phyloP scores from a whole-genome alignment of 2,113 vertebrate species.

The Poeciliopsis retropinna region DNA sequence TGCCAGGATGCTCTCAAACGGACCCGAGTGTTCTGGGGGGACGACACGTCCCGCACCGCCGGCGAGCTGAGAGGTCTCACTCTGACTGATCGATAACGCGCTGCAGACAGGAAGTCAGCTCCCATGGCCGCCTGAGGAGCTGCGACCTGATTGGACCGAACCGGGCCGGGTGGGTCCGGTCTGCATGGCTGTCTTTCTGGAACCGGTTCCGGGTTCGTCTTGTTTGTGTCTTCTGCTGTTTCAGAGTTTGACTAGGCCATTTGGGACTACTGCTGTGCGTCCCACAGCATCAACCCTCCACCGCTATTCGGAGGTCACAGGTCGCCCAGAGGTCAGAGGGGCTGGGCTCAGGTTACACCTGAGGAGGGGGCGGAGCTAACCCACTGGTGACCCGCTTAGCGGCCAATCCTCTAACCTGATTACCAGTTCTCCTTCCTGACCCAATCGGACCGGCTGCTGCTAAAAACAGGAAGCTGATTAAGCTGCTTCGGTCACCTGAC shows the following conservation, averaged over 20 bases:
- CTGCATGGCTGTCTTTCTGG: no score
- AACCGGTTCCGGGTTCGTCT: no score
- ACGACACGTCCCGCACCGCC: constrained; percentile 69
- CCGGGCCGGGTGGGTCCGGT: not conserved
- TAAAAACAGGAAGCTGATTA: not conserved
- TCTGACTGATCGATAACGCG: constrained; percentile 69
- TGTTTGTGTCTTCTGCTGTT: not conserved
- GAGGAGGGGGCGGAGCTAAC: no score
- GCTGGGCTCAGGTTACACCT: no score
- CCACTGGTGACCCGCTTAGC: not conserved
- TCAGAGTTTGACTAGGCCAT: not conserved
- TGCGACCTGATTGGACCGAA: not conserved
- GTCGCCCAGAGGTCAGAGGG: no score
- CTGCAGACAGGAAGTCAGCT: constrained; percentile 56
- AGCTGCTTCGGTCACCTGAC: not conserved
- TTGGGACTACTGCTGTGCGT: not conserved
- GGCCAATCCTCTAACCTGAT: not conserved
- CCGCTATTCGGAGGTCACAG: no score
- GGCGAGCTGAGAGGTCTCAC: constrained; percentile 55
- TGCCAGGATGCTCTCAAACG: constrained; percentile 70
- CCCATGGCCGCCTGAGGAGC: not conserved
- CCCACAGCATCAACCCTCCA: no score
- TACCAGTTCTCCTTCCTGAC: not conserved
- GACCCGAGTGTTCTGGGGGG: constrained; percentile 29
- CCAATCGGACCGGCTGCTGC: not conserved